phyloP scores from a whole-genome alignment of 2,113 vertebrate species.

The Arizona elegans region DNA sequence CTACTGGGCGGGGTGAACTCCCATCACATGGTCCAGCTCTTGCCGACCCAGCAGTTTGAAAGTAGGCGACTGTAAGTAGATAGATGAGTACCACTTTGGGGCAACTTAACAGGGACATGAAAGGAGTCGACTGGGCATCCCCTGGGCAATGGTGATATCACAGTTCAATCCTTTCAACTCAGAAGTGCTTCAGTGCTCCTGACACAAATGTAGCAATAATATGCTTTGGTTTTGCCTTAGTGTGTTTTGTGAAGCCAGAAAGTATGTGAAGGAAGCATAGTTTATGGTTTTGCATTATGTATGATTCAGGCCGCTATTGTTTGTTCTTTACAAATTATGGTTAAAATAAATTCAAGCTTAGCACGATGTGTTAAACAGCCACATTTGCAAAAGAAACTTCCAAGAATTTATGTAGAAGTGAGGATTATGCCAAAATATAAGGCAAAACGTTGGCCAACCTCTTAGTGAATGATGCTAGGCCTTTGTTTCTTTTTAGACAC shows the following conservation, averaged over 20 bases:
- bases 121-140: not conserved
- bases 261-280: not conserved
- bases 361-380: not conserved
- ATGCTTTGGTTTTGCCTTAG: not conserved
- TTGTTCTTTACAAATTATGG: not conserved
- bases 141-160: not conserved
- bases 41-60: not conserved
- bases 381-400: constrained; percentile 8
- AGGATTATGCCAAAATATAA: constrained; percentile 49
- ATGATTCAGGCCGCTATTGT: not conserved
- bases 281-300: not conserved
- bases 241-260: not conserved
- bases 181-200: not conserved
- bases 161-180: not conserved
- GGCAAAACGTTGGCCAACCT: constrained; percentile 47
- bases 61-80: not conserved
- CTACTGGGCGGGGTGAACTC: not conserved
- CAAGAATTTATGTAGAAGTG: constrained; percentile 46
- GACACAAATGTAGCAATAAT: not conserved
- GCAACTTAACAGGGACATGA: not conserved
- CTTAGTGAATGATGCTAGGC: constrained; percentile 38
- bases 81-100: not conserved
- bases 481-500: constrained; percentile 47
- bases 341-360: not conserved
- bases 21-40: not conserved